Conservation (phyloP, 2,113 vertebrate genomes). For the Rhabdornis inornatus region DNA sequence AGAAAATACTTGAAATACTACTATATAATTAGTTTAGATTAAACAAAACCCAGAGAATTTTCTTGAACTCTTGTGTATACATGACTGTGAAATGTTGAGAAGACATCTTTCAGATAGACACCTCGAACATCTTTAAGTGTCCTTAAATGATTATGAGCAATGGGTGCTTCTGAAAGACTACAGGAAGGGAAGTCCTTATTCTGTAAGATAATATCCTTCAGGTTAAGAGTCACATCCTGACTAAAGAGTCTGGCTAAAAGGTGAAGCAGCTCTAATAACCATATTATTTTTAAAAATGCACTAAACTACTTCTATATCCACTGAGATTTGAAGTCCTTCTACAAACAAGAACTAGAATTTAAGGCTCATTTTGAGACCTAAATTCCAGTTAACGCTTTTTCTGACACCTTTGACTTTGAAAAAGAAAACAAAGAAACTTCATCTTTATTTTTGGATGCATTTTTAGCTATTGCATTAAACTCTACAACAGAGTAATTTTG, state of each 20-base stretch:
- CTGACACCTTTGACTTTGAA: not conserved
- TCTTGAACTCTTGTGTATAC: not conserved
- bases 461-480: not conserved
- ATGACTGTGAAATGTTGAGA: not conserved
- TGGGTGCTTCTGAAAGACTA: not conserved
- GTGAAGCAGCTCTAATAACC: not conserved
- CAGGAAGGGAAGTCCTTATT: not conserved
- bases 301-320: not conserved
- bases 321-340: not conserved
- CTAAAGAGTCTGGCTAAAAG: not conserved
- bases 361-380: not conserved
- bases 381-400: not conserved
- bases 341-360: not conserved
- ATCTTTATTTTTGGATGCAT: not conserved
- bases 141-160: not conserved
- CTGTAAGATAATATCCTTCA: not conserved
- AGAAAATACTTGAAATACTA: not conserved
- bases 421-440: not conserved
- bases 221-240: not conserved
- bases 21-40: not conserved
- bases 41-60: not conserved
- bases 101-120: not conserved
- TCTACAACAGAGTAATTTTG: not conserved
- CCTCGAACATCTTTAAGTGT: rapidly evolving
- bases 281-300: not conserved